A percentile compares a stretch with the other conserved stretches of the same genome.
phyloP scores from a whole-genome alignment of 2,797 vertebrate genomes.

The Xiphorhynchus erythropygius region DNA sequence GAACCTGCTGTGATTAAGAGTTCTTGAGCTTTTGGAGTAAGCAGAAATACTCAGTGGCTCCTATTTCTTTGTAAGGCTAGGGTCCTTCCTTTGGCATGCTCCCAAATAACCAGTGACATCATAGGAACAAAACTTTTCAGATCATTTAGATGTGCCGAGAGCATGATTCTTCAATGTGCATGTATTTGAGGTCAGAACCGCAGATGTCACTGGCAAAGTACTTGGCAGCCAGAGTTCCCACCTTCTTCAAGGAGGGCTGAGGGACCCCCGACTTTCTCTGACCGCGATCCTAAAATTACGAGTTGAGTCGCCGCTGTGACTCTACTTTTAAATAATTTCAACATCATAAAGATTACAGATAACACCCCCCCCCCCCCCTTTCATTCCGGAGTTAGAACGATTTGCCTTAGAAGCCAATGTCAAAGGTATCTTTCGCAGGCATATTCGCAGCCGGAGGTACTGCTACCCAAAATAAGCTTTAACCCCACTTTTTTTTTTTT shows the following conservation, averaged over 20 bases:
- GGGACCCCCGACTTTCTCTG: background rate
- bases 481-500: background rate
- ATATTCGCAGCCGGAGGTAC: background rate
- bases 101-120: background rate
- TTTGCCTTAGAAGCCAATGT: background rate
- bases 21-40: background rate
- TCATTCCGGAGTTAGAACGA: background rate
- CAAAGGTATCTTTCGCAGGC: background rate
- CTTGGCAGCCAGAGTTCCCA: background rate
- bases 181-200: background rate
- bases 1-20: background rate
- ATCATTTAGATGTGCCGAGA: background rate
- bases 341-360: background rate
- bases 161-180: fast-evolving
- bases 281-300: background rate
- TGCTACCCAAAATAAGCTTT: background rate
- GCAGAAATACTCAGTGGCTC: background rate
- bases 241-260: background rate
- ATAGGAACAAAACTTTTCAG: background rate
- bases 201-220: background rate
- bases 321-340: background rate
- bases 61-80: background rate
- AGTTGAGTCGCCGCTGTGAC: background rate
- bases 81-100: background rate
- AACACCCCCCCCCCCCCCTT: fast-evolving